Evolutionary conservation across 2,888 invertebrate species (phyloP).

Genomic region (Helicoverpa assulta): DNA sequence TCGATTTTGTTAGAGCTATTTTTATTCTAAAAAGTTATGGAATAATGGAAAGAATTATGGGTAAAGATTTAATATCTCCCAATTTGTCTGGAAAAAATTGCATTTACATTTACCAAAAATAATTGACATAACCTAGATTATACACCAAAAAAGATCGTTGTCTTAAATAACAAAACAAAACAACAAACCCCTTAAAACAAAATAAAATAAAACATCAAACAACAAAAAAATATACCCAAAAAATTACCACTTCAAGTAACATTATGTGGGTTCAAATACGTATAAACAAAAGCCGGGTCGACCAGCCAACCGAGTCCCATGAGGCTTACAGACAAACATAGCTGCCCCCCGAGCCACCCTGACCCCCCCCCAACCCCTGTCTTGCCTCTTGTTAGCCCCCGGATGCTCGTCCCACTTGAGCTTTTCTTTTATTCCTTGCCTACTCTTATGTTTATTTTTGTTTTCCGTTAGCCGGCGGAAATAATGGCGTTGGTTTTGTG

Average conservation of each 20-base stretch:
- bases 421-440: constrained; percentile 88
- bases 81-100: no score
- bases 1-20: constrained; percentile 49
- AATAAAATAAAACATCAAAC: constrained; percentile 17
- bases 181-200: not conserved
- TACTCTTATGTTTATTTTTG: constrained; percentile 89
- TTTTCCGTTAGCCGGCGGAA: constrained; percentile 88
- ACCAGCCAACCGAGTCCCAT: constrained; percentile 71
- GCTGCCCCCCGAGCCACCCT: constrained; percentile 49
- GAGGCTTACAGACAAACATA: constrained; percentile 68
- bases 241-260: constrained; percentile 68
- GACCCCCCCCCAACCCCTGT: constrained; percentile 61
- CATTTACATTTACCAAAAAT: no score
- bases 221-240: constrained; percentile 37
- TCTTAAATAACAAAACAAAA: not conserved
- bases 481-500: constrained; percentile 81
- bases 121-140: no score
- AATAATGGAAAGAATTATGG: not conserved
- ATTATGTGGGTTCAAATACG: constrained; percentile 77
- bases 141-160: no score
- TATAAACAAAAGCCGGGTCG: constrained; percentile 83
- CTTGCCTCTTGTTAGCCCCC: constrained; percentile 76
- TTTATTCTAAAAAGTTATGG: not conserved
- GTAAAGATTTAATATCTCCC: no score
- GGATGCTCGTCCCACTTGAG: constrained; percentile 88